Base-by-base conservation (phyloP, 2,113 vertebrate species). In the Parotia lawesii region DNA sequence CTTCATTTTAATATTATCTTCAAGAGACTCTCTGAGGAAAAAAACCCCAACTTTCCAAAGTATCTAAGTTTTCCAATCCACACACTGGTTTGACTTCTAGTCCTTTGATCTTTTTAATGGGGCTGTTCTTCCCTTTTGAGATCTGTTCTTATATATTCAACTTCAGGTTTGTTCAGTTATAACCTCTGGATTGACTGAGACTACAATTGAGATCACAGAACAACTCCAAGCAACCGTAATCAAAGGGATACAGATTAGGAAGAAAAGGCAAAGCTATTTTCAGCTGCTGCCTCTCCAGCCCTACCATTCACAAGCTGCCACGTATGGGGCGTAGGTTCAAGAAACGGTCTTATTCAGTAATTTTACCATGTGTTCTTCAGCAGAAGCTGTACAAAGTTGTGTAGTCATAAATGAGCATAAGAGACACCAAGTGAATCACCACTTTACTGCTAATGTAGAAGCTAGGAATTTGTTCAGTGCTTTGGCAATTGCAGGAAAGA, bases 241-340 rank as follows among this genome's bases (percentile, higher is more conserved):
- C 38, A 56, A 58, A 40, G 11, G 2, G 5, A 51, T 29, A 47
- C 12, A 62, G 20, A 54, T 27, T 9, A 45, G 22, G 38, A 90
- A 86, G 33, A 42, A 77, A 86, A 85, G 28, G 6, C 3, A 1
- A 50, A 23, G 3, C 8, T 29, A 50, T 69, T 81, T 69, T 47
- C 72, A 62, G 5, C 3, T 4, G 12, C 12, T 89, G 31, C 17
- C 6, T 76, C 25, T 60, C 29, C 19, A 62, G 11, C 14, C 13
- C 23, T 28, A 28, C 29, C 12, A 33, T 50, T 70, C 60, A 35
- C 18, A 77, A 42, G 12, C 19, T 85, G 12, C 24, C 31, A 42
- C 7, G 4, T 23, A 51, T 3, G 15, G 17, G 12, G 10, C 0
- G 0, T 15, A 66, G 5, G 35, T 42, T 83, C 50, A 92, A n/a